Evolutionary conservation across 2,113 vertebrate species (phyloP), one percentile per base, ranked within the genome.

Genomic region (Potamarius usumacintae): DNA sequence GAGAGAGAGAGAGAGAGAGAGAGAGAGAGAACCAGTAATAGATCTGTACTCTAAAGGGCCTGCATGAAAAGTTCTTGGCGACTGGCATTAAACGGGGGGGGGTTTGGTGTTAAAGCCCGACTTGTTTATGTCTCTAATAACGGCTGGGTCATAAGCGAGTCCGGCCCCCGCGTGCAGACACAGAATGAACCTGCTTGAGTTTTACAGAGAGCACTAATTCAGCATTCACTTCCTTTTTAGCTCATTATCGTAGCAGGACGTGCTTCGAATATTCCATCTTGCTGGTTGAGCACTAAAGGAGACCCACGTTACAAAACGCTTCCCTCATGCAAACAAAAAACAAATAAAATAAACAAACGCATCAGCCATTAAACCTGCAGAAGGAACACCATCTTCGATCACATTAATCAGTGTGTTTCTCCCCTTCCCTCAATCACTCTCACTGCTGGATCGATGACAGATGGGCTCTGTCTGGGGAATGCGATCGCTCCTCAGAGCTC

Each of bases 381-480:
- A 83, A 69, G 42, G 52, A 53, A 82, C 76, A 72, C 48, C 27
- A 50, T 69, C 34, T 62, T 85, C 62, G 22, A 9, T 55, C 72
- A 57, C 69, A 82, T 88, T 85, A 69, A 88, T 88, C 86, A 82
- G 30, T 30, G 50, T n/a, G 48, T 42, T 74, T 83, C 63, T 81
- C 27, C 30, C 14, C 15, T 42, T 81, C 57, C 55, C 27, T 62
- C 7, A 22, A 12, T 62, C 17, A 30, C 10, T 58, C 62, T 76
- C 72, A 15, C 77, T 25, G 82, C 74, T 82, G 77, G 77, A 89
- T 67, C 55, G 55, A 62, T 90, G 89, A 90, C 84, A 71, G 86
- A 90, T 88, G 52, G 65, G 81, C 27, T 42, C 69, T 48, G 83
- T 78, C 86, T 85, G 22, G 27, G 60, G 60, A 76, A 50, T 9